Conservation (phyloP, 1,140 invertebrate species). For the Yoshiicerus persimilis region DNA sequence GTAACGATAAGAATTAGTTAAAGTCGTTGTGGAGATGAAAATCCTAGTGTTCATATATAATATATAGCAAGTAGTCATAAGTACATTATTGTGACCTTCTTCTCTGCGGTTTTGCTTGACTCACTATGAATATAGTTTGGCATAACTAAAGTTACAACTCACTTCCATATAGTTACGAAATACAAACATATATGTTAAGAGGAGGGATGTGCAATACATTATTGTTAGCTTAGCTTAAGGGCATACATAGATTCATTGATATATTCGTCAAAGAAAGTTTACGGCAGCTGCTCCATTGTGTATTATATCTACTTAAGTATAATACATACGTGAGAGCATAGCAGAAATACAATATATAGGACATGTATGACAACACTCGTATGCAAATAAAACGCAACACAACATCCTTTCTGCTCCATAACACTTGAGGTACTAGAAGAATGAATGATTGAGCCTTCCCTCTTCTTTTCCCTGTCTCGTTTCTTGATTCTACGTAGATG, state of each 20-base stretch:
- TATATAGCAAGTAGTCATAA: neutral
- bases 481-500: neutral
- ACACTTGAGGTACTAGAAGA: neutral
- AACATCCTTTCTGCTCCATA: constrained; percentile 15
- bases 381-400: neutral
- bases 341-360: neutral
- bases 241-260: neutral
- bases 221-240: neutral
- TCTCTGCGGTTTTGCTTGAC: neutral
- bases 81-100: neutral
- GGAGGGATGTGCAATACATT: too few species aligned
- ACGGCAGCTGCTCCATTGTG: too few species aligned
- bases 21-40: neutral
- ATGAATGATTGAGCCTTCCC: neutral
- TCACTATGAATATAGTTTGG: neutral
- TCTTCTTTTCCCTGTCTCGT: neutral
- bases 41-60: too few species aligned
- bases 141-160: neutral
- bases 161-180: neutral
- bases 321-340: too few species aligned
- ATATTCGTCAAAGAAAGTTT: neutral
- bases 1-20: neutral
- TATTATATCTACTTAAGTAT: too few species aligned
- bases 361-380: neutral
- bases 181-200: neutral